Conservation (phyloP, 2,113 vertebrate species). For the Semnornis frantzii region DNA sequence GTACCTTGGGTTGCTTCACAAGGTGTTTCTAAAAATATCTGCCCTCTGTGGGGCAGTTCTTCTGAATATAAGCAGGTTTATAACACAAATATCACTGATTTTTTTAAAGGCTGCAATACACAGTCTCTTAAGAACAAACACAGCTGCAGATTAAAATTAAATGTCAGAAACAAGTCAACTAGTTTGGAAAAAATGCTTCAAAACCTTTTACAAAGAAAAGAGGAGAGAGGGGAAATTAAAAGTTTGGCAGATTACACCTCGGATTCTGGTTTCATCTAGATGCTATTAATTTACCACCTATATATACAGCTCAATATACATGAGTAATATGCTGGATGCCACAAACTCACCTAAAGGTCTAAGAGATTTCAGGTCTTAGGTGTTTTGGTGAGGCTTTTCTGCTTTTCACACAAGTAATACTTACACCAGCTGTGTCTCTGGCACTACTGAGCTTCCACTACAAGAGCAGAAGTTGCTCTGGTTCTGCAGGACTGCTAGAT, state of each 20-base stretch:
- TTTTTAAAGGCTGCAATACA: not conserved
- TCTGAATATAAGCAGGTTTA: not conserved
- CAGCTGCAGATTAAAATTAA: not conserved
- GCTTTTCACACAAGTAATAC: not conserved
- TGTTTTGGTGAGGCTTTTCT: not conserved
- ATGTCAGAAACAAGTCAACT: not conserved
- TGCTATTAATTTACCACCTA: not conserved
- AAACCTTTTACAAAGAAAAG: not conserved
- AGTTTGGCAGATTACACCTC: no score
- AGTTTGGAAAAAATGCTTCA: not conserved
- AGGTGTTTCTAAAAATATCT: not conserved
- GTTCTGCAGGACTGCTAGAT: no score
- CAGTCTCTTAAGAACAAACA: not conserved
- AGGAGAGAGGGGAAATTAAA: not conserved
- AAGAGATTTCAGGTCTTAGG: not conserved
- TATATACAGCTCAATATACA: not conserved
- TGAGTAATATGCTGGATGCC: not conserved
- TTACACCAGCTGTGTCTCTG: not conserved
- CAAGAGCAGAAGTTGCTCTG: not conserved
- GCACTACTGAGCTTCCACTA: not conserved
- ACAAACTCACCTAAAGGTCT: not conserved
- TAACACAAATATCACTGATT: not conserved
- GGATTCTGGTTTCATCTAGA: not conserved
- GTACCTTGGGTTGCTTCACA: not conserved
- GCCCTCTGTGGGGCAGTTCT: not conserved